phyloP scores from a whole-genome alignment of 2,888 invertebrate species.

The Cylloceria caligata region DNA sequence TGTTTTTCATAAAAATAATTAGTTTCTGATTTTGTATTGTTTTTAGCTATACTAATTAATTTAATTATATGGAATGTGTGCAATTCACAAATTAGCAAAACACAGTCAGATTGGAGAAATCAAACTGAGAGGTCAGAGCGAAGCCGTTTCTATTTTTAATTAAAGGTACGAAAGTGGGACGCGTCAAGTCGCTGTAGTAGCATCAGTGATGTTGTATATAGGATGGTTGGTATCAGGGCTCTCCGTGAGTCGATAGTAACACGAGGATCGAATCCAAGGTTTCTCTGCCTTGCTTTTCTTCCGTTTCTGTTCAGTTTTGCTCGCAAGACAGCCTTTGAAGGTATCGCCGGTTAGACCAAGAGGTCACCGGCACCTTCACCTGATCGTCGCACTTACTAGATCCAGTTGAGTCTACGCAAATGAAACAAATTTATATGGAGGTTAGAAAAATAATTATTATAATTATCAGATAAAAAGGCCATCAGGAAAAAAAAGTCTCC shows the following conservation, averaged over 20 bases:
- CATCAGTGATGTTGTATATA: slow-evolving; percentile 7
- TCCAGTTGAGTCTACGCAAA: background rate
- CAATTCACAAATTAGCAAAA: slow-evolving; percentile 5
- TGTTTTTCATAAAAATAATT: background rate
- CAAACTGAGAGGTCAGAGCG: background rate
- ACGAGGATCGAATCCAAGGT: slow-evolving; percentile 51
- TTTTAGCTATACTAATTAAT: background rate
- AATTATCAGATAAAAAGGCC: background rate
- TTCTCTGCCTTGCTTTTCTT: slow-evolving; percentile 37
- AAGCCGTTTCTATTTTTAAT: slow-evolving; percentile 49
- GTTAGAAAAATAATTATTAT: background rate
- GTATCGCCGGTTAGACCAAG: slow-evolving; percentile 19
- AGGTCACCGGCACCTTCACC: slow-evolving; percentile 24
- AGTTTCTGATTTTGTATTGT: background rate
- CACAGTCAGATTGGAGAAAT: slow-evolving; percentile 32
- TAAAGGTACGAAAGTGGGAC: slow-evolving; percentile 58
- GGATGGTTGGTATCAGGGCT: background rate
- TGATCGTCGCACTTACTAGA: background rate
- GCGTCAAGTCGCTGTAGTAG: slow-evolving; percentile 43
- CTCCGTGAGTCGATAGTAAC: slow-evolving; percentile 17
- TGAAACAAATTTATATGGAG: background rate
- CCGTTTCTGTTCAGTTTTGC: background rate
- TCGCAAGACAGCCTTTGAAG: slow-evolving; percentile 34
- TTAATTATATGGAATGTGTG: background rate
- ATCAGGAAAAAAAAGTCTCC: background rate